Evolutionary conservation across 2,888 invertebrate genomes (phyloP).

Genomic region (Acutogordius australiensis): DNA sequence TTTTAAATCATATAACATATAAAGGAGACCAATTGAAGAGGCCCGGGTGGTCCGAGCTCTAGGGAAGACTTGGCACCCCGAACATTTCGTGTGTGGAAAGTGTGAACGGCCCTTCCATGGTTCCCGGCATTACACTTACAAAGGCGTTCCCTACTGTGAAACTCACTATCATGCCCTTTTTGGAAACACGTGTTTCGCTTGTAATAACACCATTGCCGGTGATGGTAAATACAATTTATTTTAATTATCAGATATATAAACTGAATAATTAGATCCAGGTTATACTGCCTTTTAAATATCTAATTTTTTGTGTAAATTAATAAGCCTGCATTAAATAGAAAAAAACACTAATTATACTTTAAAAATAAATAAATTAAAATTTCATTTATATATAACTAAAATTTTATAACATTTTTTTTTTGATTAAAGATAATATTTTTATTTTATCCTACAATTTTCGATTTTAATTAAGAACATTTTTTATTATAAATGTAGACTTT

Average conservation of each 20-base stretch:
- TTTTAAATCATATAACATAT: neutral
- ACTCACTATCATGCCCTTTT: constrained; percentile 81
- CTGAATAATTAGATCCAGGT: no score
- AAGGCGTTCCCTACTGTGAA: constrained; percentile 91
- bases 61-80: constrained; percentile 70
- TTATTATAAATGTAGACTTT: no score
- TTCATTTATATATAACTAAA: no score
- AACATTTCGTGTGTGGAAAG: constrained; percentile 97
- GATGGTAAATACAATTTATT: constrained; percentile 40
- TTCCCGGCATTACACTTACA: constrained; percentile 90
- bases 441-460: no score
- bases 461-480: no score
- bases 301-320: no score
- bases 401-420: no score
- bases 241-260: neutral
- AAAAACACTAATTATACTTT: no score
- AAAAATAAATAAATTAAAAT: no score
- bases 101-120: constrained; percentile 98
- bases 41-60: constrained; percentile 71
- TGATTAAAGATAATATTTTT: no score
- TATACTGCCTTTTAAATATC: no score
- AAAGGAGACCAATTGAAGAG: constrained; percentile 85
- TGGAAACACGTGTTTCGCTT: constrained; percentile 82
- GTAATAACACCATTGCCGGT: constrained; percentile 80
- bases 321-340: no score